phyloP scores from a whole-genome alignment of 30 jellyfish, hydroid and myxozoan genomes.

The Aurelia aurita complex sp. Pacific region DNA sequence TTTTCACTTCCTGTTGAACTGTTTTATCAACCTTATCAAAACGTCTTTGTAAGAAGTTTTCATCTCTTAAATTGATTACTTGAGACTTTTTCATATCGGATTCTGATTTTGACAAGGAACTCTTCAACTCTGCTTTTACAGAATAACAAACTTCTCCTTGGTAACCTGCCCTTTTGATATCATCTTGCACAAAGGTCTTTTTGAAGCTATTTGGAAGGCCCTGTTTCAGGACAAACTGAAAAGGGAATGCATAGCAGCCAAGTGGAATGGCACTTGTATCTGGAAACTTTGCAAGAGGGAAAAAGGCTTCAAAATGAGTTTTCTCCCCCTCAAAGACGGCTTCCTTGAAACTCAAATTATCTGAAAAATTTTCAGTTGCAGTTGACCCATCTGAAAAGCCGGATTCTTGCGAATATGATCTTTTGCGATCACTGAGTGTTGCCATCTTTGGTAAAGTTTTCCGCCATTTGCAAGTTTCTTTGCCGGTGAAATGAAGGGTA shows the following conservation, averaged over 20 bases:
- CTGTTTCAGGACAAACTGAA: conserved; percentile 36
- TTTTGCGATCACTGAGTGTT: not conserved
- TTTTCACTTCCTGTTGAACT: not conserved
- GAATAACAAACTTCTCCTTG: conserved; percentile 35
- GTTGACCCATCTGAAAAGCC: conserved; percentile 25
- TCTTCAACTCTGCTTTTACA: conserved; percentile 32
- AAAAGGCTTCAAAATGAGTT: not conserved
- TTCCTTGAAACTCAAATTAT: conserved; percentile 1
- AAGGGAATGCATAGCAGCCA: conserved; percentile 73
- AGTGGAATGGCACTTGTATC: conserved; percentile 48
- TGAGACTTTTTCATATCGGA: not conserved
- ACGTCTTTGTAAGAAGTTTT: conserved; percentile 6
- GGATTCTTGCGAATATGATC: conserved; percentile 20
- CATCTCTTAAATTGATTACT: conserved; percentile 16
- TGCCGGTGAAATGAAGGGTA: conserved; percentile 10
- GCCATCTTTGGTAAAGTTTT: conserved; percentile 13
- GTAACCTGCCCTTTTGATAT: conserved; percentile 34
- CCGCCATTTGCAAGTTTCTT: conserved; percentile 35
- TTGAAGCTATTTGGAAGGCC: conserved; percentile 66
- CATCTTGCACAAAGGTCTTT: conserved; percentile 28
- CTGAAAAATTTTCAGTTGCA: not conserved
- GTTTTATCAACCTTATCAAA: not conserved
- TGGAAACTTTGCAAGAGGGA: conserved; percentile 3
- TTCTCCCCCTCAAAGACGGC: conserved; percentile 30
- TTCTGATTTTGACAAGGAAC: not conserved